These are phyloP conservation scores for Bombylius major DNA, from an alignment of 2,888 invertebrate genomes.

Conservation along the genomic window DNA sequence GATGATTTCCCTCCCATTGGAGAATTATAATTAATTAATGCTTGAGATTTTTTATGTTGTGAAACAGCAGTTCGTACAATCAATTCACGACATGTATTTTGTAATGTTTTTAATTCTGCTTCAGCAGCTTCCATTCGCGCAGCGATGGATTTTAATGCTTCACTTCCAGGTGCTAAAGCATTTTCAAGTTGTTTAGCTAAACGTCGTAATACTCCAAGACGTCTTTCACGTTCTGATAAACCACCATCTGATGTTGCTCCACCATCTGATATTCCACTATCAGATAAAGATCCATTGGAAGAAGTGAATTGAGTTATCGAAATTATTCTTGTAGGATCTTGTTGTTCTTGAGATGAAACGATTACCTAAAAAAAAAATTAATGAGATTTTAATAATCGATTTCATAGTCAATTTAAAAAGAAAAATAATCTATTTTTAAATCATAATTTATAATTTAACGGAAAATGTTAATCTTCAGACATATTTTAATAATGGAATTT, in stretches of 20 bases:
- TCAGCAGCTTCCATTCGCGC: slow-evolving; percentile 54
- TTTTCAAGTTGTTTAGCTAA: slow-evolving; percentile 52
- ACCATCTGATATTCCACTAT: slow-evolving; percentile 62
- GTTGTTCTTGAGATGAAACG: slow-evolving; percentile 26
- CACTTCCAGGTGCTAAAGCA: slow-evolving; percentile 53
- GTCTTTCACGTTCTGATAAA: slow-evolving; percentile 48
- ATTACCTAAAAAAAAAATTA: slow-evolving; percentile 2
- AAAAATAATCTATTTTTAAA: too few species aligned
- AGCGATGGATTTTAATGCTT: slow-evolving; percentile 48
- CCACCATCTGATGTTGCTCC: slow-evolving; percentile 62
- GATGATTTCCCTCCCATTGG: background rate
- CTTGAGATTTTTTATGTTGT: slow-evolving; percentile 26
- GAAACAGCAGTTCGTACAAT: slow-evolving; percentile 37
- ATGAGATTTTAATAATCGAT: too few species aligned
- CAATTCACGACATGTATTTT: slow-evolving; percentile 51
- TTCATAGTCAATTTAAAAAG: too few species aligned
- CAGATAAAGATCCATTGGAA: slow-evolving; percentile 50
- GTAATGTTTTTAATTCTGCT: slow-evolving; percentile 50
- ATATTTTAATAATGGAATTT: too few species aligned
- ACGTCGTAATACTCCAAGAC: slow-evolving; percentile 50
- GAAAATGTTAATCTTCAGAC: too few species aligned
- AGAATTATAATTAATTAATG: background rate
- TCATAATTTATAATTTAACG: too few species aligned
- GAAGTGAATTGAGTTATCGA: slow-evolving; percentile 34
- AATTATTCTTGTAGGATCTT: slow-evolving; percentile 32